Percentiles rank a stretch among this genome's conserved stretches.
These are phyloP conservation scores for Tribolium freemani DNA, from an alignment of 2,888 invertebrate genomes.

Conservation along the genomic window DNA sequence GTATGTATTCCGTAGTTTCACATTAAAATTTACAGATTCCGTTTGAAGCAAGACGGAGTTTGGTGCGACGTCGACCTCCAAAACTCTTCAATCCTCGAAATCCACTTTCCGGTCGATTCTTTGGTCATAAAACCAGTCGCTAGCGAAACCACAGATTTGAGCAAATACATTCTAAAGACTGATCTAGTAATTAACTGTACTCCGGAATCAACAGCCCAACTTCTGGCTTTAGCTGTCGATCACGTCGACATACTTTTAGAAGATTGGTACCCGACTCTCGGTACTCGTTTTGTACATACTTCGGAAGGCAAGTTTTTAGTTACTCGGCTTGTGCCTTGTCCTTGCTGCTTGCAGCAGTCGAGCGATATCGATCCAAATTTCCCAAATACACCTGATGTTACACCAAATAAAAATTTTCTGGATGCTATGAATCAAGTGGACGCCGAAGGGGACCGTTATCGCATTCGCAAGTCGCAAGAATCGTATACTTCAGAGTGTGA, in stretches of 20 bases:
- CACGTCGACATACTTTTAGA: constrained; percentile 96
- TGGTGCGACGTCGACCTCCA: constrained; percentile 89
- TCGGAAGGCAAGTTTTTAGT: constrained; percentile 96
- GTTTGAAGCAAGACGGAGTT: constrained; percentile 84
- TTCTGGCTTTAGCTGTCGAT: constrained; percentile 91
- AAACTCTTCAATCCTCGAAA: constrained; percentile 87
- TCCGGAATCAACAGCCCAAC: constrained; percentile 83
- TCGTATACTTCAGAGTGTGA: constrained; percentile 87
- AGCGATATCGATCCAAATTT: constrained; percentile 61
- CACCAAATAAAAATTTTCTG: constrained; percentile 31
- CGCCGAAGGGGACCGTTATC: constrained; percentile 49
- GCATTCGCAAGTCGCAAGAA: constrained; percentile 75
- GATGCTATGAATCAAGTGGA: constrained; percentile 31
- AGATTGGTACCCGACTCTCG: constrained; percentile 98
- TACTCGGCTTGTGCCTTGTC: constrained; percentile 93
- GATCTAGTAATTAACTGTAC: constrained; percentile 82
- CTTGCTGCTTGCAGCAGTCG: constrained; percentile 80
- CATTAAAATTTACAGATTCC: constrained; percentile 71
- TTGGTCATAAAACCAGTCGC: constrained; percentile 72
- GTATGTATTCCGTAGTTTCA: too few species aligned
- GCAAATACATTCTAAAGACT: constrained; percentile 57
- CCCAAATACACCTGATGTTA: constrained; percentile 52
- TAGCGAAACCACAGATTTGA: constrained; percentile 54
- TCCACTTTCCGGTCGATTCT: constrained; percentile 82
- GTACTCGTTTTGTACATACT: constrained; percentile 97